These are phyloP conservation scores for Poecilia gillii DNA, from an alignment of 2,797 vertebrate species.

Conservation along the genomic window DNA sequence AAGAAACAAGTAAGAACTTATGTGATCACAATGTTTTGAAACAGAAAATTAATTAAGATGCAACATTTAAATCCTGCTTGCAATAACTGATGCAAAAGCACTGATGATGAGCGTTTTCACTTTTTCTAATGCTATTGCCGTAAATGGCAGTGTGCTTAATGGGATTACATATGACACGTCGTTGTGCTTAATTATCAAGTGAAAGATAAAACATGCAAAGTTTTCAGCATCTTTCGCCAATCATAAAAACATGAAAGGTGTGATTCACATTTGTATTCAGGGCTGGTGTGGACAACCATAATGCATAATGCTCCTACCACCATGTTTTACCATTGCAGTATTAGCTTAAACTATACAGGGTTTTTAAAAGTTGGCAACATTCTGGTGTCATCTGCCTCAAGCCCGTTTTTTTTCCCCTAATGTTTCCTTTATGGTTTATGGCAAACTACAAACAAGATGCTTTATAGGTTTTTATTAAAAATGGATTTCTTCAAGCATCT, in stretches of 20 bases:
- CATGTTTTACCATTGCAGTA: not conserved
- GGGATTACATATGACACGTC: not conserved
- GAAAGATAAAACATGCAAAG: not conserved
- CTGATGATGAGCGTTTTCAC: not conserved
- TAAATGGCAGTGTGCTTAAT: not conserved
- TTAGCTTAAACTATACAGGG: not conserved
- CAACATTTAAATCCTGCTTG: not conserved
- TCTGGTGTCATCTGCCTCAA: not conserved
- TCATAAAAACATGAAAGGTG: not conserved
- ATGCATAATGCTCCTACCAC: not conserved
- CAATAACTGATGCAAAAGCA: not conserved
- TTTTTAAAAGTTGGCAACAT: not conserved
- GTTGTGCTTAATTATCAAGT: not conserved
- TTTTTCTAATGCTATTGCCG: not conserved
- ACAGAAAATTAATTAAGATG: not conserved
- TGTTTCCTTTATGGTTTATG: not conserved
- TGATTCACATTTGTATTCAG: not conserved
- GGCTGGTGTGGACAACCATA: not conserved
- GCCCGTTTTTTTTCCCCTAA: not conserved
- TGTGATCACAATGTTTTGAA: not conserved
- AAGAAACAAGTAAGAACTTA: conserved; percentile 5
- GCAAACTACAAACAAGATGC: not conserved
- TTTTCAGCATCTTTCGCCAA: not conserved
- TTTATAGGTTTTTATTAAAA: not conserved
- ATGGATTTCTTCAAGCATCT: not conserved